Percentiles rank a stretch among this genome's conserved stretches.
Conservation (phyloP, 2,797 vertebrate genomes). For the Spondyliosoma cantharus region DNA sequence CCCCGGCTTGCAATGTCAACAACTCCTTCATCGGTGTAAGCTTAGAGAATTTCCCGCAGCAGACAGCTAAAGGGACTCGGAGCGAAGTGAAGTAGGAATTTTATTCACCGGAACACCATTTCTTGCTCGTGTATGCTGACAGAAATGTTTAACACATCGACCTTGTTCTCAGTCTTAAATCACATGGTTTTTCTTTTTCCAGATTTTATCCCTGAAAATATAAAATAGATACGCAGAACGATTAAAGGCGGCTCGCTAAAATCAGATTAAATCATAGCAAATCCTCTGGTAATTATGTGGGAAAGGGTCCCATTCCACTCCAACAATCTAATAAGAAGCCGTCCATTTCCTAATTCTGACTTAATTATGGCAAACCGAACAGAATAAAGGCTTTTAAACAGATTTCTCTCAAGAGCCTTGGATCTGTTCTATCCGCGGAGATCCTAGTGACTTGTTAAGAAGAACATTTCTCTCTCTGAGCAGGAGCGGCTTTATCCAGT, state of each 20-base stretch:
- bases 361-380: conserved; percentile 26
- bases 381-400: conserved; percentile 29
- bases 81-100: conserved; percentile 24
- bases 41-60: conserved; percentile 42
- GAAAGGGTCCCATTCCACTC: conserved; percentile 4
- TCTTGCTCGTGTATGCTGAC: conserved; percentile 20
- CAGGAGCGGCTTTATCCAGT: conserved; percentile 21
- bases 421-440: conserved; percentile 35
- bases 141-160: conserved; percentile 19
- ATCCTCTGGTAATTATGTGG: conserved; percentile 34
- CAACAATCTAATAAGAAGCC: conserved; percentile 31
- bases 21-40: conserved; percentile 56
- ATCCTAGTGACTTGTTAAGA: conserved; percentile 46
- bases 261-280: conserved; percentile 14
- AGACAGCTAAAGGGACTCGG: conserved; percentile 11
- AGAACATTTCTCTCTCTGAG: conserved; percentile 1
- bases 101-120: background rate
- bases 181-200: background rate
- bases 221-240: background rate
- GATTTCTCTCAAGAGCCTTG: conserved; percentile 25
- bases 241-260: background rate
- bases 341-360: conserved; percentile 34
- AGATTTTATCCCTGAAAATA: background rate
- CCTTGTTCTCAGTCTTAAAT: background rate
- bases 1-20: conserved; percentile 49